Conservation (phyloP, 2,113 vertebrate species). For the Setophaga petechia region DNA sequence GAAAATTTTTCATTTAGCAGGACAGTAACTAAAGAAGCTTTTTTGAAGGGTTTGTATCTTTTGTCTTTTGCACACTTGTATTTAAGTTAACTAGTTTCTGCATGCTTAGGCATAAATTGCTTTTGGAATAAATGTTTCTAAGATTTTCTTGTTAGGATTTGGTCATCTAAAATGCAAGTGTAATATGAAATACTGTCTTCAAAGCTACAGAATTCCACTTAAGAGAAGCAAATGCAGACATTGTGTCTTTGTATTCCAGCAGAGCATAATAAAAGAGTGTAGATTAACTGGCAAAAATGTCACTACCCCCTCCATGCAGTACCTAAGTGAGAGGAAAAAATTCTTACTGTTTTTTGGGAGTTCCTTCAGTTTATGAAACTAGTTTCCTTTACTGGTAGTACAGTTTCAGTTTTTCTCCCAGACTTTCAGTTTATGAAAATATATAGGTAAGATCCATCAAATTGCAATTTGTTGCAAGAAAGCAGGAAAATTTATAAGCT, state of each 20-base stretch:
- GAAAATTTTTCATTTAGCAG: slow-evolving; percentile 25
- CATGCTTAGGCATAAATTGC: background rate
- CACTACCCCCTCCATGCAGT: background rate
- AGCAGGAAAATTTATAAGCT: background rate
- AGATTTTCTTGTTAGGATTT: background rate
- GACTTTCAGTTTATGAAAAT: background rate
- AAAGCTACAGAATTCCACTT: background rate
- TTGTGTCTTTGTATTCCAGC: background rate
- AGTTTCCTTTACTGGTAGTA: background rate
- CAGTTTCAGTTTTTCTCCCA: background rate
- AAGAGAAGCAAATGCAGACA: background rate
- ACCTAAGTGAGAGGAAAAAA: background rate
- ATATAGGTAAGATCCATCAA: background rate
- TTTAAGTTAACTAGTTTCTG: background rate
- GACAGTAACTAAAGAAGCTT: background rate
- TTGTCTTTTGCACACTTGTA: background rate
- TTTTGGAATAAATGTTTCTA: background rate
- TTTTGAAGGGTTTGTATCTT: background rate
- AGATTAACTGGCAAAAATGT: slow-evolving; percentile 17
- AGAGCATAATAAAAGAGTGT: background rate
- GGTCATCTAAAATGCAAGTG: background rate
- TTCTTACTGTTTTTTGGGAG: background rate
- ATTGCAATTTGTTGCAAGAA: background rate
- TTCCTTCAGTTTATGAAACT: background rate
- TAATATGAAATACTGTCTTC: background rate